phyloP scores from a whole-genome alignment of 2,113 vertebrate species.

The cattle (Bos taurus) region ARS-UCD2.0 NC_037331.1:88939001-88939500 shows the following conservation, averaged over 20 bases:
- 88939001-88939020: background rate
- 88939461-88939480: background rate
- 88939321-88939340: background rate
- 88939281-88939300: background rate
- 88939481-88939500: background rate
- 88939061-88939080: background rate
- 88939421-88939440: background rate
- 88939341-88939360: background rate
- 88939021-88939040: background rate
- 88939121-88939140: background rate
- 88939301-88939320: background rate
- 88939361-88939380: background rate
- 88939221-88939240: background rate
- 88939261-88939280: background rate
- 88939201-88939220: background rate
- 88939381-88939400: background rate
- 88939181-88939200: background rate
- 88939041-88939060: background rate
- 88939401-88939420: background rate
- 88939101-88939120: background rate
- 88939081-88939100: background rate
- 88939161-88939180: background rate
- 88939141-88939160: background rate
- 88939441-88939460: background rate
- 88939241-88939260: background rate